Percentiles rank a stretch among this genome's conserved stretches.
These are phyloP conservation scores for Pelodiscus sinensis DNA, from an alignment of 2,113 vertebrate species.

Conservation along the genomic window DNA sequence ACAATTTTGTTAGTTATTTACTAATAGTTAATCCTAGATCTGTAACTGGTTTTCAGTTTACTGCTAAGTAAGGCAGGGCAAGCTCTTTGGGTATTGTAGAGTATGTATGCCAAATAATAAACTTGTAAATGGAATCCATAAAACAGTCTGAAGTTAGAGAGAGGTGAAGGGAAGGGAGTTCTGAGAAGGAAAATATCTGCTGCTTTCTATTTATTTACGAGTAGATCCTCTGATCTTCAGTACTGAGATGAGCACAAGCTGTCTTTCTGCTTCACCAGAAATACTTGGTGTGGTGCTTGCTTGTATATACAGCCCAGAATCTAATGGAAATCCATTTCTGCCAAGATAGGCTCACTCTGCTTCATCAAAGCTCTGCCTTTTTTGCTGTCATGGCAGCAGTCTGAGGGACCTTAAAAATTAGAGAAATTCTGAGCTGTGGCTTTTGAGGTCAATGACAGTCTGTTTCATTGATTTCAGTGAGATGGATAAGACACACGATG, in stretches of 20 bases:
- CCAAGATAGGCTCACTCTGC: not conserved
- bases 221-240: not conserved
- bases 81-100: not conserved
- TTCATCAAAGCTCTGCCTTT: not conserved
- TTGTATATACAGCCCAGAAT: not conserved
- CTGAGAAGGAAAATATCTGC: not conserved
- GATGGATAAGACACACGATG: not conserved
- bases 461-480: not conserved
- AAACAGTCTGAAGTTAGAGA: not conserved
- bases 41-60: not conserved
- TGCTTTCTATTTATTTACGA: not conserved
- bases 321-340: not conserved
- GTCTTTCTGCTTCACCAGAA: not conserved
- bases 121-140: not conserved
- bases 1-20: not conserved
- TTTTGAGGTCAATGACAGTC: not conserved
- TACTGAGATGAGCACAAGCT: not conserved
- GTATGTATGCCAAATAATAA: not conserved
- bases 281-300: not conserved
- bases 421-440: not conserved
- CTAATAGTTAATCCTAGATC: not conserved
- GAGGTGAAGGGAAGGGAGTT: not conserved
- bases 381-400: not conserved
- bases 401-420: not conserved
- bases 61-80: not conserved